Evolutionary conservation across 1,140 invertebrate genomes (phyloP).

Genomic region (Agrypnia vestita): DNA sequence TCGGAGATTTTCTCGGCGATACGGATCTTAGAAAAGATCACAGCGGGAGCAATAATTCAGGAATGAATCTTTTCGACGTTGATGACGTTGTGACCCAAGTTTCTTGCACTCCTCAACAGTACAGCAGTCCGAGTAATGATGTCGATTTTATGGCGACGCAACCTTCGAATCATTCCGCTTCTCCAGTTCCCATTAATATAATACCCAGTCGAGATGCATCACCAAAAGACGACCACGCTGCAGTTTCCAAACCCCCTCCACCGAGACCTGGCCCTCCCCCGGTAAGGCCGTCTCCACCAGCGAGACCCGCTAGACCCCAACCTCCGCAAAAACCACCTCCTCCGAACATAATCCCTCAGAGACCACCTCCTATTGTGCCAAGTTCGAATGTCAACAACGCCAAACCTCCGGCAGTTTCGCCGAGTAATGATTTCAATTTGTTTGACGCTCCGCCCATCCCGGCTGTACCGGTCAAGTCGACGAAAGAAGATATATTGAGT

Average conservation of each 20-base stretch:
- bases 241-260: conserved; percentile 54
- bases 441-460: conserved; percentile 67
- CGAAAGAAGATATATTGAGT: conserved; percentile 79
- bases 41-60: conserved; percentile 26
- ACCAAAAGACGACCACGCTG: conserved; percentile 59
- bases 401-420: conserved; percentile 63
- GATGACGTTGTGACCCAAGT: conserved; percentile 57
- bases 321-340: conserved; percentile 45
- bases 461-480: conserved; percentile 65
- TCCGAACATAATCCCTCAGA: conserved; percentile 46
- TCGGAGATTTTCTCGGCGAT: conserved; percentile 77
- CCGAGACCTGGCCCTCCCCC: conserved; percentile 69
- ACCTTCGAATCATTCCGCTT: conserved; percentile 6
- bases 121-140: conserved; percentile 49
- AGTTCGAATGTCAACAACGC: conserved; percentile 62
- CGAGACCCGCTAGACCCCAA: conserved; percentile 59
- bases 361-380: conserved; percentile 59
- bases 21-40: conserved; percentile 65
- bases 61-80: conserved; percentile 59
- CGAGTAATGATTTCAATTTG: conserved; percentile 63
- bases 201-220: conserved; percentile 58
- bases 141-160: conserved; percentile 44
- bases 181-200: not conserved
- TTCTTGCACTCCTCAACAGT: conserved; percentile 56
- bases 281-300: conserved; percentile 67